These are phyloP conservation scores for Bos javanicus DNA, from an alignment of 2,113 vertebrate genomes.

Conservation along the genomic window DNA sequence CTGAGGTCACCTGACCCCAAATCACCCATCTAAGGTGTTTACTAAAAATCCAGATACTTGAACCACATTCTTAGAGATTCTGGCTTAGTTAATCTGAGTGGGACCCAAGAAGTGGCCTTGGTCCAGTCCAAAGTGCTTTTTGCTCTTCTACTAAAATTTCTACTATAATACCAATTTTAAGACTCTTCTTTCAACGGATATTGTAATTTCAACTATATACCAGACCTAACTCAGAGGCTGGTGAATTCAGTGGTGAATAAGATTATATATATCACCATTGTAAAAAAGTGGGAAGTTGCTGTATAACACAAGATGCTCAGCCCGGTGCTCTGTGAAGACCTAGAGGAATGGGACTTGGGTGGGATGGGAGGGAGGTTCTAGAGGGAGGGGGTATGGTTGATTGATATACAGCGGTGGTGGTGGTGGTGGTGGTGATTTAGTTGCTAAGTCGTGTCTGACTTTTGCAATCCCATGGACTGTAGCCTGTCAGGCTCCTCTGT, in stretches of 20 bases:
- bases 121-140: not conserved
- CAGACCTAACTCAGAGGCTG: not conserved
- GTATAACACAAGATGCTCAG: not conserved
- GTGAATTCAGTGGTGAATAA: not conserved
- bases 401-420: not conserved
- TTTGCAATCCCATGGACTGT: not conserved
- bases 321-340: not conserved
- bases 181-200: not conserved
- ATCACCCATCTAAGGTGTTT: not conserved
- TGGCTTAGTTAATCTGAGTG: not conserved
- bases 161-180: not conserved
- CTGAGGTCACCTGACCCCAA: not conserved
- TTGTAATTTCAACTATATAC: not conserved
- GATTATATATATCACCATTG: not conserved
- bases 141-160: not conserved
- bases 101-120: not conserved
- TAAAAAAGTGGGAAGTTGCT: not conserved
- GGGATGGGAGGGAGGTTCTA: not conserved
- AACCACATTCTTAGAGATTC: not conserved
- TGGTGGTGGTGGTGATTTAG: not conserved
- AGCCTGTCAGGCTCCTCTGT: not conserved
- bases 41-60: not conserved
- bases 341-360: not conserved
- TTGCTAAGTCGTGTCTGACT: fast-evolving
- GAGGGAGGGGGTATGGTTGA: not conserved